These are phyloP conservation scores for Bhutanitis thaidina DNA, from an alignment of 2,888 invertebrate genomes.

Conservation along the genomic window DNA sequence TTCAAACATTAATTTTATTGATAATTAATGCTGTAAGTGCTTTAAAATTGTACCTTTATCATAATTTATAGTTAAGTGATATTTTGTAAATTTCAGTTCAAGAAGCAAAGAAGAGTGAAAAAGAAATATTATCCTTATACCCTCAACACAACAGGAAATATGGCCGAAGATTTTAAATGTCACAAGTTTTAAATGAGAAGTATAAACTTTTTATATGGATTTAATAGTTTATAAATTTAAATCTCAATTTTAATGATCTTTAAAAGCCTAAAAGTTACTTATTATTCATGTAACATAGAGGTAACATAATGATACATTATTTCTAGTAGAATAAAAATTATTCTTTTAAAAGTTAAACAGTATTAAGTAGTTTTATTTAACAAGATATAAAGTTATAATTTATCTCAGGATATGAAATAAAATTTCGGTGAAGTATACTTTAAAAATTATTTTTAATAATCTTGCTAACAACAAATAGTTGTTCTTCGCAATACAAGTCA, in stretches of 20 bases:
- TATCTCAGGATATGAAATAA: constrained; percentile 4
- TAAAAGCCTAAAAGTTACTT: no score
- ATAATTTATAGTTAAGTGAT: no score
- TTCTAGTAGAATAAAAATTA: no score
- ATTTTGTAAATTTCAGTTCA: constrained; percentile 35
- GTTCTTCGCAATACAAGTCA: constrained; percentile 2
- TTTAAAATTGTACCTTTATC: no score
- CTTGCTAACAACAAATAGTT: constrained; percentile 6
- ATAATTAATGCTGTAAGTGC: no score
- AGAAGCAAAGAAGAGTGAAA: constrained; percentile 39
- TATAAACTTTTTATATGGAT: neutral
- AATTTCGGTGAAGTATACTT: neutral
- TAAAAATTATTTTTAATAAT: constrained; percentile 17
- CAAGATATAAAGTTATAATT: no score
- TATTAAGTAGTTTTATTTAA: no score
- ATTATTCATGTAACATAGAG: no score
- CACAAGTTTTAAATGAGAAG: neutral
- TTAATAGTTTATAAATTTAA: neutral
- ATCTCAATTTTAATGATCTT: no score
- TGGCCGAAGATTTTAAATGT: constrained; percentile 20
- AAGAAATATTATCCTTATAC: constrained; percentile 44
- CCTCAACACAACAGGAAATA: constrained; percentile 41
- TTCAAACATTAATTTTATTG: no score
- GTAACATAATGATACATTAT: no score
- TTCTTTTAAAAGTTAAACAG: no score